Percentiles rank a stretch among this genome's conserved stretches.
phyloP scores from a whole-genome alignment of 2,113 vertebrate species.

The Andinoacara biseriatus region DNA sequence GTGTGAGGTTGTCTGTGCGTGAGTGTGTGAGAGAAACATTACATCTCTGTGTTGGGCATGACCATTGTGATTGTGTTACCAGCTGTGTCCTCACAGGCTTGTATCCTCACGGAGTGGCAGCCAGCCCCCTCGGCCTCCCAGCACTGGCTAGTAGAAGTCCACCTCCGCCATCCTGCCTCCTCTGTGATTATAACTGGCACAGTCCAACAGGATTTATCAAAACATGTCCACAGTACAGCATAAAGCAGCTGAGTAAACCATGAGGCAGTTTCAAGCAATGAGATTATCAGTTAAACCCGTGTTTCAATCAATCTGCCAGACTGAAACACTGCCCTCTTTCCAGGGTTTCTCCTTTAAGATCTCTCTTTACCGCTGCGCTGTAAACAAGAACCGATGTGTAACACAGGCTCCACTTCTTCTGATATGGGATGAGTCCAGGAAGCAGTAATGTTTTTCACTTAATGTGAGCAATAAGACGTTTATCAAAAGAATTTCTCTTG shows the following conservation, averaged over 20 bases:
- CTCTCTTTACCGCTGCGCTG: neutral
- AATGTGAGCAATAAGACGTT: neutral
- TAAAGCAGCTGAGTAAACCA: constrained; percentile 24
- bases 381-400: neutral
- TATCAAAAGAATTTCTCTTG: neutral
- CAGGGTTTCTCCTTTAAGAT: neutral
- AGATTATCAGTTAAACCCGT: constrained; percentile 1
- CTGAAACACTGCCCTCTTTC: neutral
- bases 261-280: neutral
- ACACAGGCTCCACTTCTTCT: neutral
- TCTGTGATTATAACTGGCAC: constrained; percentile 42
- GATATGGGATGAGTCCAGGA: neutral
- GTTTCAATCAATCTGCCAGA: neutral
- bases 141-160: constrained; percentile 46
- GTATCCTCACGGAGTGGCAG: constrained; percentile 44
- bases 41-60: neutral
- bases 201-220: neutral
- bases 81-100: constrained; percentile 44
- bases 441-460: neutral
- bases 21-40: constrained; percentile 1
- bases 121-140: constrained; percentile 67
- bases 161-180: constrained; percentile 33
- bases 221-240: neutral
- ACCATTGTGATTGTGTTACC: constrained; percentile 54
- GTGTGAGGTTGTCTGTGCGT: constrained; percentile 20